A percentile compares a stretch with the other conserved stretches of the same genome.
These are phyloP conservation scores for Gorilla gorilla DNA, from an alignment of 2,113 vertebrate genomes.

Conservation along the genomic window DNA sequence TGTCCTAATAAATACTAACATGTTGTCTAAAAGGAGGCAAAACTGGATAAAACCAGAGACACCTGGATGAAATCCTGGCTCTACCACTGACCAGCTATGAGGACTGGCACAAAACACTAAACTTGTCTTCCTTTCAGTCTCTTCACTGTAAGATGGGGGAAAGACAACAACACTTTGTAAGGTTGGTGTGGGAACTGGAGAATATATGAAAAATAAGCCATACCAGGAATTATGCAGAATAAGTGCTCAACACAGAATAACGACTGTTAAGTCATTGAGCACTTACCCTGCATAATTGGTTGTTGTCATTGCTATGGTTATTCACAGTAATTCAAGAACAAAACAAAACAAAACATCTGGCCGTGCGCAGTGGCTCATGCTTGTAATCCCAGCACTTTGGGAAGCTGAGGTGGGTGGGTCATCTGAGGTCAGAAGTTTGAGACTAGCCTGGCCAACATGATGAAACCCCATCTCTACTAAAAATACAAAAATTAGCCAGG, in stretches of 20 bases:
- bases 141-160: neutral
- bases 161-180: neutral
- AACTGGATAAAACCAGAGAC: constrained; percentile 3
- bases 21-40: neutral
- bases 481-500: too few species aligned
- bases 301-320: neutral
- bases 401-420: too few species aligned
- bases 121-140: neutral
- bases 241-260: neutral
- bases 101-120: neutral
- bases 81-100: neutral
- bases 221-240: neutral
- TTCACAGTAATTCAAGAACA: neutral
- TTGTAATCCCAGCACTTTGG: too few species aligned
- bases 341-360: neutral
- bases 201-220: neutral
- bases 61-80: neutral
- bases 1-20: neutral
- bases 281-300: too few species aligned
- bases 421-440: too few species aligned
- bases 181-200: neutral
- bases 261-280: neutral
- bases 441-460: too few species aligned
- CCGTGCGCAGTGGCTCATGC: too few species aligned
- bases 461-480: too few species aligned